phyloP scores from a whole-genome alignment of 1,140 invertebrate species.

The Mycetomoellerius zeteki region DNA sequence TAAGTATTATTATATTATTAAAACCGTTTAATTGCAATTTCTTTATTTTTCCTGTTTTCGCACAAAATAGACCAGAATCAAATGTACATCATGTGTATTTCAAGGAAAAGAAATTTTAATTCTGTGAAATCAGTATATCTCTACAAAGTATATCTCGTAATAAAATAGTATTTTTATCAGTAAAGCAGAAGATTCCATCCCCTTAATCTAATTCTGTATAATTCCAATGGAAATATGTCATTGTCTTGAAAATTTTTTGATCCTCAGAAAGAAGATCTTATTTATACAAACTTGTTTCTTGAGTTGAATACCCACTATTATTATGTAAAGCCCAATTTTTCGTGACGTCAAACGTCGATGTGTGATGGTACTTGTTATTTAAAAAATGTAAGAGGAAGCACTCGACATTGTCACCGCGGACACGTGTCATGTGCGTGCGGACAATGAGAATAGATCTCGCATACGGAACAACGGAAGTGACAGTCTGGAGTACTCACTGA shows the following conservation, averaged over 20 bases:
- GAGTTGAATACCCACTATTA: not conserved
- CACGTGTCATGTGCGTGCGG: slow-evolving; percentile 23
- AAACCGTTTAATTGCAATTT: too few relatives aligned
- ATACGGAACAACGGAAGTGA: slow-evolving; percentile 31
- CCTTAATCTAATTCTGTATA: not conserved
- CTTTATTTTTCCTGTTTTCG: too few relatives aligned
- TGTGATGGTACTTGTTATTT: not conserved
- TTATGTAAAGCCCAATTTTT: not conserved
- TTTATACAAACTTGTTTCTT: not conserved
- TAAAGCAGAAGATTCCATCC: too few relatives aligned
- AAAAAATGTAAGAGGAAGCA: not conserved
- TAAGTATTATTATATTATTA: too few relatives aligned
- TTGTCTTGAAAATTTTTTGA: not conserved
- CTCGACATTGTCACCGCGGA: slow-evolving; percentile 27
- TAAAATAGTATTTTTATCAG: too few relatives aligned
- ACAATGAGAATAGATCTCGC: slow-evolving; percentile 15
- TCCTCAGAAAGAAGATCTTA: not conserved
- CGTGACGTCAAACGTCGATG: not conserved
- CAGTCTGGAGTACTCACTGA: slow-evolving; percentile 47
- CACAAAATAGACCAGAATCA: too few relatives aligned
- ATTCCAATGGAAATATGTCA: not conserved
- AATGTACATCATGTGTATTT: too few relatives aligned
- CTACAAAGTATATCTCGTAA: too few relatives aligned
- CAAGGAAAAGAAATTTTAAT: too few relatives aligned
- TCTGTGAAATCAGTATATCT: too few relatives aligned